Evolutionary conservation across 92 coral and sea anemone genomes (phyloP).

Genomic region (Anthopleura xanthogrammica): DNA sequence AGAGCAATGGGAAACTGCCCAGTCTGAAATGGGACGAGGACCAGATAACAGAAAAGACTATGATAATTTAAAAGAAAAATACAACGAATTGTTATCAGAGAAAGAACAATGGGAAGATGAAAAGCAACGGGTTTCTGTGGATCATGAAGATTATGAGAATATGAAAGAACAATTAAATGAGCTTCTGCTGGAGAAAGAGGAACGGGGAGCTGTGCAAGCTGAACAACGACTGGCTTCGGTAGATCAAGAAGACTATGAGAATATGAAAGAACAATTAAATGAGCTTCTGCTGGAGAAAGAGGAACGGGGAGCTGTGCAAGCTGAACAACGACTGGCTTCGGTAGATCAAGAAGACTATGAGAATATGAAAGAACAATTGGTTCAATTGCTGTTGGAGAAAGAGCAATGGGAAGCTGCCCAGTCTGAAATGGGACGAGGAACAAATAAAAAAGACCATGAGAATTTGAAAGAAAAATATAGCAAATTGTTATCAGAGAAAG

Average conservation of each 20-base stretch:
- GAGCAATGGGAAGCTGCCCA: background rate
- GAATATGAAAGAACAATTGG: slow-evolving; percentile 44
- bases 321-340: background rate
- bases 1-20: background rate
- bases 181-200: slow-evolving; percentile 7
- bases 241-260: slow-evolving; percentile 11
- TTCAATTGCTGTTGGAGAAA: slow-evolving; percentile 21
- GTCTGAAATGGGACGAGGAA: slow-evolving; percentile 6
- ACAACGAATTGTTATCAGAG: slow-evolving; percentile 21
- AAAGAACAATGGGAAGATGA: background rate
- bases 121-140: background rate
- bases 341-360: slow-evolving; percentile 8
- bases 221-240: background rate
- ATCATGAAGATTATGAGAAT: slow-evolving; percentile 17
- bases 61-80: slow-evolving; percentile 42
- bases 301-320: background rate
- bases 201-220: background rate
- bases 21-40: background rate
- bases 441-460: slow-evolving; percentile 2
- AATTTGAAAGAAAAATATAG: slow-evolving; percentile 41
- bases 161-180: slow-evolving; percentile 20
- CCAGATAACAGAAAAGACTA: background rate
- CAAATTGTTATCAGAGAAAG: slow-evolving; percentile 31
- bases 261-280: slow-evolving; percentile 26
- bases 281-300: slow-evolving; percentile 3